These are phyloP conservation scores for Microdon myrmicae DNA, from an alignment of 2,888 invertebrate genomes.

Conservation along the genomic window DNA sequence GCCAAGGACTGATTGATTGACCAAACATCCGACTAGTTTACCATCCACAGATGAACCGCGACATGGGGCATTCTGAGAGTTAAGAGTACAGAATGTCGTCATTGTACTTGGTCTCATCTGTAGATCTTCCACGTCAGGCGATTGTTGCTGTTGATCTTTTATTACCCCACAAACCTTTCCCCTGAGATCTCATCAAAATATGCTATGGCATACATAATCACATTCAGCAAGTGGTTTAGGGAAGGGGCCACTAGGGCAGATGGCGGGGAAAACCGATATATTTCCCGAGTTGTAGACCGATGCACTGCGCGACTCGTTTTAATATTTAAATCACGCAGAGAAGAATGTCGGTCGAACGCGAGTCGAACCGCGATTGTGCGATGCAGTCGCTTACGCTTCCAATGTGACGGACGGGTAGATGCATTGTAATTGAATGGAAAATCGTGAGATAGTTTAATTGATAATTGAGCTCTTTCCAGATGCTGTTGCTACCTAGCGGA, in stretches of 20 bases:
- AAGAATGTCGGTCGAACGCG: slow-evolving; percentile 15
- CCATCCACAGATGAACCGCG: slow-evolving; percentile 10
- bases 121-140: slow-evolving; percentile 6
- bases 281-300: too few relatives aligned
- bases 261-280: too few relatives aligned
- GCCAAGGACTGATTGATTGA: slow-evolving; percentile 39
- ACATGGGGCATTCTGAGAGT: slow-evolving; percentile 22
- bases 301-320: slow-evolving; percentile 33
- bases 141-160: slow-evolving; percentile 6
- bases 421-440: slow-evolving; percentile 48
- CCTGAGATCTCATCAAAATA: slow-evolving; percentile 22
- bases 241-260: slow-evolving; percentile 6
- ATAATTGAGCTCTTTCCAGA: slow-evolving; percentile 48
- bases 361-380: slow-evolving; percentile 6
- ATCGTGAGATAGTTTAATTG: slow-evolving; percentile 51
- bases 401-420: slow-evolving; percentile 34
- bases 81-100: slow-evolving; percentile 4
- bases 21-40: slow-evolving; percentile 9
- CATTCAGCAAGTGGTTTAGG: too few relatives aligned
- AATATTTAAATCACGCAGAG: slow-evolving; percentile 49
- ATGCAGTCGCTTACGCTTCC: slow-evolving; percentile 1
- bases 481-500: too few relatives aligned
- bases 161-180: slow-evolving; percentile 13
- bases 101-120: slow-evolving; percentile 16
- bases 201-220: slow-evolving; percentile 10